phyloP scores from a whole-genome alignment of 1,140 invertebrate genomes.

The Heliconius congener region DNA sequence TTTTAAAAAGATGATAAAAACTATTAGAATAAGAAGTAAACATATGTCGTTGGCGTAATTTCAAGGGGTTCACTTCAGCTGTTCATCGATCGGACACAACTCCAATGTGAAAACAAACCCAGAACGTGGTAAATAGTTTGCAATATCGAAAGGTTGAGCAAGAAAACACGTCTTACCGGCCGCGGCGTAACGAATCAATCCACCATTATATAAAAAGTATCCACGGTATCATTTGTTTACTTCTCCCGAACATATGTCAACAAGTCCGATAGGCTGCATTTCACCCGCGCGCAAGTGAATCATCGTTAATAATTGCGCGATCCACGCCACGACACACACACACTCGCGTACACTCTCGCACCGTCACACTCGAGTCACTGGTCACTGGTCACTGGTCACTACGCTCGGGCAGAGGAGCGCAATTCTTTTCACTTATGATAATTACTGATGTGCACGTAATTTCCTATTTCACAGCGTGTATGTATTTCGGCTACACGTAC shows the following conservation, averaged over 20 bases:
- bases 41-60: neutral
- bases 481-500: slow-evolving; percentile 55
- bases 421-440: slow-evolving; percentile 63
- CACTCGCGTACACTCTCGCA: slow-evolving; percentile 67
- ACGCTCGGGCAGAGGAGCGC: slow-evolving; percentile 50
- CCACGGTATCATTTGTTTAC: slow-evolving; percentile 78
- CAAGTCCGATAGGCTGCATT: slow-evolving; percentile 80
- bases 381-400: slow-evolving; percentile 31
- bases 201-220: slow-evolving; percentile 70
- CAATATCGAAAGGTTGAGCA: neutral
- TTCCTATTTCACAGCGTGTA: slow-evolving; percentile 61
- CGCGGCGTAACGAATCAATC: slow-evolving; percentile 71
- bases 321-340: slow-evolving; percentile 73
- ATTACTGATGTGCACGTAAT: slow-evolving; percentile 55
- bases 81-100: neutral
- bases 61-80: neutral
- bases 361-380: slow-evolving; percentile 59
- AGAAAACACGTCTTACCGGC: slow-evolving; percentile 56
- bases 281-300: slow-evolving; percentile 80
- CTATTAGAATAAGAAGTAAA: neutral
- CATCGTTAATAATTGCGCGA: slow-evolving; percentile 81
- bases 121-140: neutral
- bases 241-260: slow-evolving; percentile 77
- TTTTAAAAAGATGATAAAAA: neutral
- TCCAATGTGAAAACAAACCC: neutral